Base-by-base conservation (phyloP, 1,140 invertebrate genomes). In the Drosophila biarmipes region DNA sequence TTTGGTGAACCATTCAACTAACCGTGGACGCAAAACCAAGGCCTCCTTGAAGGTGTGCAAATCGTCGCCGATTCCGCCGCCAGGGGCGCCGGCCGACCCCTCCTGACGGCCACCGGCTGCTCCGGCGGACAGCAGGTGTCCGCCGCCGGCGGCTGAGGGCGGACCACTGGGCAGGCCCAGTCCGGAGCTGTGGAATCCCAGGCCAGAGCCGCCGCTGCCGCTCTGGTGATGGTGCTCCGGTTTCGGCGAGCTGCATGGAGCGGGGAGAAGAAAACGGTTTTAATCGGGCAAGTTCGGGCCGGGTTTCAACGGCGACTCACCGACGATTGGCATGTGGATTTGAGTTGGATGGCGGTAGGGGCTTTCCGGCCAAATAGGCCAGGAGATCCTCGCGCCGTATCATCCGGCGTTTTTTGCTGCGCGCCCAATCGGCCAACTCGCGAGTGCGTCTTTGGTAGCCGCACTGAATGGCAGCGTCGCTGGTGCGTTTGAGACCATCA, bases 41-140 rank as follows among this genome's bases (percentile, higher is more conserved):
- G 96, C 96, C 93, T 97, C 95, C 90, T 95, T 94, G 87, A 97
- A 97, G 67, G 95, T 95, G 71, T 95, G 94, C 68, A 96, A 92
- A 81, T 96, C 95, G 46, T 93, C 87, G 56, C 84, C 84, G 15
- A 66, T 67, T 17, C 73, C 77, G n/a, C 38, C 59, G 4, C 48
- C 57, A 11, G 59, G 15, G 14, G 46, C 19, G 4, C 51, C 52
- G 1, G 52, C 82, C 31, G 57, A 66, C 6, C 57, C 69, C 17
- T 55, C 49, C n/a, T 75, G 63, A 21, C 66, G 31, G 34, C 58
- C 59, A 40, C 51, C 42, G 24, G 21, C 46, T 19, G 72, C 42
- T 62, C 55, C 68, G 35, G 37, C 35, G 27, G 66, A 76, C 2
- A 80, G 45, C 59, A 80, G 76, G 58, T 90, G 40, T 24, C 77